phyloP scores from a whole-genome alignment of 2,113 vertebrate species.

The Ciconia stormi region DNA sequence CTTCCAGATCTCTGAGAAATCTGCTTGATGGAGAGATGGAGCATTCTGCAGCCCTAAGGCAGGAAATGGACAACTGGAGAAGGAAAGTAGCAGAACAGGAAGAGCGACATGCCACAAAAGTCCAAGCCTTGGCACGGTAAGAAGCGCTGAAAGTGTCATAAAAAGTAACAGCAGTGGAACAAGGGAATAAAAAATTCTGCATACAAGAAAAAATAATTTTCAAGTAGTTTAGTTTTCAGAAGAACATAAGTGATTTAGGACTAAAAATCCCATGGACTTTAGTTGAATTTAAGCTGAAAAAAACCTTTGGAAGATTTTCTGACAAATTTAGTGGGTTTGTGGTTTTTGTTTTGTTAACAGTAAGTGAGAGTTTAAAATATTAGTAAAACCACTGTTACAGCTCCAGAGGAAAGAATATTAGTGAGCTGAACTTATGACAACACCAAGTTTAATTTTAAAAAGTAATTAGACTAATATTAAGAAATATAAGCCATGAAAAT shows the following conservation, averaged over 20 bases:
- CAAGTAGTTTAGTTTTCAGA: not conserved
- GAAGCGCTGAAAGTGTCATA: not conserved
- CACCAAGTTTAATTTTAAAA: not conserved
- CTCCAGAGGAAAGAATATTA: not conserved
- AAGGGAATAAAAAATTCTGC: not conserved
- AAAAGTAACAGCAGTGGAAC: not conserved
- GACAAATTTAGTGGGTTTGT: not conserved
- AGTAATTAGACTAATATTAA: not conserved
- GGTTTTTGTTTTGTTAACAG: not conserved
- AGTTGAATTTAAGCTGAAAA: not conserved
- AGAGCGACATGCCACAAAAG: slow-evolving; percentile 85
- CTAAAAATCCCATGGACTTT: not conserved
- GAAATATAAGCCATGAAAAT: not conserved
- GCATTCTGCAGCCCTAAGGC: slow-evolving; percentile 89
- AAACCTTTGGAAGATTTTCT: not conserved
- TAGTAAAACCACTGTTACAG: not conserved
- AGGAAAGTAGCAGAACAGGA: slow-evolving; percentile 88
- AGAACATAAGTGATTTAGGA: not conserved
- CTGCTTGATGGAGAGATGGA: slow-evolving; percentile 97
- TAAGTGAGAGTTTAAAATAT: not conserved
- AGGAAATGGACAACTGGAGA: slow-evolving; percentile 87
- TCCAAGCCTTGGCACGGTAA: slow-evolving; percentile 91
- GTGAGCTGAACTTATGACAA: not conserved
- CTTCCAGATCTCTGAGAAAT: slow-evolving; percentile 87
- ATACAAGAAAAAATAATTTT: not conserved